Evolutionary conservation across 2,888 invertebrate species (phyloP).

Genomic region (Metallyticus violacea): DNA sequence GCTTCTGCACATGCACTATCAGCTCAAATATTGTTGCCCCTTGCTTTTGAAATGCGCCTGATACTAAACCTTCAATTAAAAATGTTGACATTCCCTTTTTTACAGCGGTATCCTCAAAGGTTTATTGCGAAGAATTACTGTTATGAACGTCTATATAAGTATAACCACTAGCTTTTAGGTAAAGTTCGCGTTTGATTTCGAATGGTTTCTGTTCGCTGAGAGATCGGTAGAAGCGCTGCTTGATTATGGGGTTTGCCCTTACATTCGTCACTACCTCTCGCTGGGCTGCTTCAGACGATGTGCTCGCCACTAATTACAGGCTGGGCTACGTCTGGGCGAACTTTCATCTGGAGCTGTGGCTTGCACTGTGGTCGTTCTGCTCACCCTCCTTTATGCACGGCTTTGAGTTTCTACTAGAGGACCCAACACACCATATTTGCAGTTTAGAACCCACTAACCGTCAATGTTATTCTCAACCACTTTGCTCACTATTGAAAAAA

Average conservation of each 20-base stretch:
- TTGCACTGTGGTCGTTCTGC: neutral
- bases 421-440: no score
- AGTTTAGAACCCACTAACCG: no score
- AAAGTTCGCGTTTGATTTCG: neutral
- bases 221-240: neutral
- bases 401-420: neutral
- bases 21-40: no score
- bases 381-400: neutral
- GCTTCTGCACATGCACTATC: no score
- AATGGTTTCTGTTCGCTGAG: neutral
- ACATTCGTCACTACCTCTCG: neutral
- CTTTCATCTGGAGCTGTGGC: neutral
- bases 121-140: no score
- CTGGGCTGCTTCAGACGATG: neutral
- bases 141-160: no score
- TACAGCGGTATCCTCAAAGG: no score
- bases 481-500: no score
- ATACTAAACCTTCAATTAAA: no score
- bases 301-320: constrained; percentile 1
- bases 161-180: neutral
- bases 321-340: neutral
- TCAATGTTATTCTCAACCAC: no score
- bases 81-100: no score
- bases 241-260: neutral
- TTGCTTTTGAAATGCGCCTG: no score